phyloP scores from a whole-genome alignment of 2,113 vertebrate genomes.

The Zosterops hypoxanthus region DNA sequence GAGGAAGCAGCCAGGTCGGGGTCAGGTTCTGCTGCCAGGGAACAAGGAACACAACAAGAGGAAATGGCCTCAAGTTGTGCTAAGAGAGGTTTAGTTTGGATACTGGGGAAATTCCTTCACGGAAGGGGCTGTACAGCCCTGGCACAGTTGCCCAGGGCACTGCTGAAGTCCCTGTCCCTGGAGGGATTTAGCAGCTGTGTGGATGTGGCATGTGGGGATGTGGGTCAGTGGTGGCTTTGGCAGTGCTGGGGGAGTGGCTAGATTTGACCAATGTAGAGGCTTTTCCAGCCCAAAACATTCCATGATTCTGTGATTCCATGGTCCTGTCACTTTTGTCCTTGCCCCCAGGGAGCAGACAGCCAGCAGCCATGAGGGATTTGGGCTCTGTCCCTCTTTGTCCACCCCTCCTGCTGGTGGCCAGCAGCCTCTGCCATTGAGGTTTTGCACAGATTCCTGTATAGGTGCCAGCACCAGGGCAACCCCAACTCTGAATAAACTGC shows the following conservation, averaged over 20 bases:
- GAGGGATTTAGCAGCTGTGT: not conserved
- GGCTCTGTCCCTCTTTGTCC: not conserved
- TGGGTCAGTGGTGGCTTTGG: not conserved
- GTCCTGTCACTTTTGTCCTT: not conserved
- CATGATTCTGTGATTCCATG: not conserved
- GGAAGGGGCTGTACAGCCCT: not conserved
- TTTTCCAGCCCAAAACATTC: not conserved
- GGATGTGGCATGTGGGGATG: not conserved
- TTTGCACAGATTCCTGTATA: accelerated
- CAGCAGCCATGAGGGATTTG: not conserved
- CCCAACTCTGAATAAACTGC: accelerated
- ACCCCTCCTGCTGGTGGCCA: not conserved
- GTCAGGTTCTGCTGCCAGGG: not conserved
- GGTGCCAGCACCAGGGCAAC: not conserved
- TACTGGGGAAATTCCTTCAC: not conserved
- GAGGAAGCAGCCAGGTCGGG: not conserved
- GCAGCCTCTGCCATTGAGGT: not conserved
- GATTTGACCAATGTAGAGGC: not conserved
- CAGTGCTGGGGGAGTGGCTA: not conserved
- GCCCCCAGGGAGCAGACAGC: not conserved
- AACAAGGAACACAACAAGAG: not conserved
- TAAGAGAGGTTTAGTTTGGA: not conserved
- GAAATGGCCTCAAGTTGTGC: not conserved
- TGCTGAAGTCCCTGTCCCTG: not conserved
- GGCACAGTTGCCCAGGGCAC: not conserved